A percentile compares a stretch with the other conserved stretches of the same genome.
Conservation (phyloP, 53 echinoderm and acorn worm genomes). For the Patiria pectinifera region DNA sequence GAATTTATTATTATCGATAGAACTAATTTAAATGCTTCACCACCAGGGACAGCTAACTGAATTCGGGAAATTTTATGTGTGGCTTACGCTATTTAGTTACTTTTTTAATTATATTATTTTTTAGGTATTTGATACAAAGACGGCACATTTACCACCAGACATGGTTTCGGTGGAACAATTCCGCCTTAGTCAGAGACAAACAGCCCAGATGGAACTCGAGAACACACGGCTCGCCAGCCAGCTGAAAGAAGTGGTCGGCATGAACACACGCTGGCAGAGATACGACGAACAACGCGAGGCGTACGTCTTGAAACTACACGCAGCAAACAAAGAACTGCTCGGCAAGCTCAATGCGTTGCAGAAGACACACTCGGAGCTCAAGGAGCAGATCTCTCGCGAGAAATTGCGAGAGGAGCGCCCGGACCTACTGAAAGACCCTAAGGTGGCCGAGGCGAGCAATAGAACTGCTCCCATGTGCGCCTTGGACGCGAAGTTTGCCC, state of each 20-base stretch:
- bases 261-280: conserved; percentile 79
- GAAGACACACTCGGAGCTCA: conserved; percentile 1
- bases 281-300: conserved; percentile 68
- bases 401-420: conserved; percentile 15
- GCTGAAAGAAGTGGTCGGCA: conserved; percentile 70
- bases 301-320: conserved; percentile 36
- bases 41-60: no score
- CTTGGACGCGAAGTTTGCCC: conserved; percentile 32
- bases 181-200: conserved; percentile 38
- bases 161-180: conserved; percentile 38
- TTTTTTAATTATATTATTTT: neutral
- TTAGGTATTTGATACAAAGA: neutral
- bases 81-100: neutral
- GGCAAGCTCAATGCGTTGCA: neutral
- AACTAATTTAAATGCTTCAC: no score
- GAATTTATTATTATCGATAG: no score
- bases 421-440: neutral
- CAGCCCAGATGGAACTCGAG: conserved; percentile 61
- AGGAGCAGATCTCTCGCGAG: conserved; percentile 17
- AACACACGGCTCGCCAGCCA: conserved; percentile 55
- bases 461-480: neutral
- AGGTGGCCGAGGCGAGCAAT: neutral
- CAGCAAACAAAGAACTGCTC: conserved; percentile 36
- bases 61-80: no score
- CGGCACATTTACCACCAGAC: neutral